Base-by-base conservation (phyloP, 2,113 vertebrate genomes). In the Calyptommatus sinebrachiatus region DNA sequence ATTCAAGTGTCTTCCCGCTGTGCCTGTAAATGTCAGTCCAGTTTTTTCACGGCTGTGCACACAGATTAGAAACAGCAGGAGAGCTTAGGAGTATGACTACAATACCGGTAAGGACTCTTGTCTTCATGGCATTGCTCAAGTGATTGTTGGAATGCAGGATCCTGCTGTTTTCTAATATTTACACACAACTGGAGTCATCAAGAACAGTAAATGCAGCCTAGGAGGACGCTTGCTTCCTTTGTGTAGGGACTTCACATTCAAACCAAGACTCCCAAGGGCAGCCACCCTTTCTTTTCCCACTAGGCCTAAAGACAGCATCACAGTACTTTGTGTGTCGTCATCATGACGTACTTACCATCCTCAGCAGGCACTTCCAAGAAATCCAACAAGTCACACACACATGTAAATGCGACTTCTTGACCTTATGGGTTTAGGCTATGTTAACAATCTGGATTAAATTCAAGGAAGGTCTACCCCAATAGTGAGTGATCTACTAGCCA, bases 121-220 rank as follows among this genome's bases (percentile, higher is more conserved):
- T 97, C 97, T 97, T 94, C 93, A 93, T 95, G 93, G 95, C 93
- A 92, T 94, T 90, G 96, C 96, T 96, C 95, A 94, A 96, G 95
- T 96, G 95, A 95, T 96, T 97, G 96, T 96, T 94, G 94, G 95
- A 96, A 96, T 94, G 94, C 95, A 96, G 95, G 96, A 94, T 94
- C 97, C 97, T 85, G 96, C 97, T 98, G 97, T 96, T 97, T 99
- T 97, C 96, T 97, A 98, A 98, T 98, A 98, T 98, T 98, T 98
- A 98, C 97, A 97, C 97, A 98, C 96, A 98, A 97, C 97, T 96
- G 96, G 94, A 97, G 95, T 95, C 95, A 95, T 96, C 93, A 91
- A 92, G 94, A 93, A 93, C 93, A 92, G 94, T 94, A 94, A 96
- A 93, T 91, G 94, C 93, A 90, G 93, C 91, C 92, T 90, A 92